Conservation (phyloP, 2,888 invertebrate species). For the Sympetrum striolatum region DNA sequence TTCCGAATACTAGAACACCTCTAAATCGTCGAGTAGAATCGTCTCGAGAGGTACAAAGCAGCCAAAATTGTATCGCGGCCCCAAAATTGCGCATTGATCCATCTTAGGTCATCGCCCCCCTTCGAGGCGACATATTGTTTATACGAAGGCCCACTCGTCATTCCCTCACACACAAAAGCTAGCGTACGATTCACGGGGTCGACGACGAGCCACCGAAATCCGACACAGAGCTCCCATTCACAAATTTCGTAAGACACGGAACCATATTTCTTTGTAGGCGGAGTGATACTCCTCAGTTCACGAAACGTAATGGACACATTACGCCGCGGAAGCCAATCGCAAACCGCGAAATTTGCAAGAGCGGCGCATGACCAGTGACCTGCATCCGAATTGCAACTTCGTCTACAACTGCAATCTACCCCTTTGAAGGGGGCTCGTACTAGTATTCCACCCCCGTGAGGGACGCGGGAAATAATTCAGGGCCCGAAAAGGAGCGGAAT, state of each 20-base stretch:
- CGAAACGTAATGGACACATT: conserved; percentile 21
- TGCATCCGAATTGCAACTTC: neutral
- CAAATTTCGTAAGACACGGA: neutral
- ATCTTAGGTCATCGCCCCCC: too few relatives aligned
- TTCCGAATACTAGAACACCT: too few relatives aligned
- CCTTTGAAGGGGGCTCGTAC: too few relatives aligned
- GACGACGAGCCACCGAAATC: too few relatives aligned
- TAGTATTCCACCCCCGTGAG: too few relatives aligned
- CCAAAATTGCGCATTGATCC: too few relatives aligned
- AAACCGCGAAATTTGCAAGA: neutral
- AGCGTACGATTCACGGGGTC: neutral
- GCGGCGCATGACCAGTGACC: neutral
- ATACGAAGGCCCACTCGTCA: too few relatives aligned
- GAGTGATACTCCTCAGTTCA: neutral
- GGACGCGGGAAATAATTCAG: neutral
- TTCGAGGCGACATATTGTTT: too few relatives aligned
- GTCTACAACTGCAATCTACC: neutral
- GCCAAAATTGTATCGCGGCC: too few relatives aligned
- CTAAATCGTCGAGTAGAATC: too few relatives aligned
- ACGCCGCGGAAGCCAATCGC: neutral
- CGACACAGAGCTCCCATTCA: neutral
- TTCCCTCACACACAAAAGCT: neutral
- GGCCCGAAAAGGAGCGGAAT: neutral
- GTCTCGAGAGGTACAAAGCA: too few relatives aligned
- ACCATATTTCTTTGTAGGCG: neutral